phyloP scores from a whole-genome alignment of 1,140 invertebrate genomes.

The Lordiphosa clarofinis region DNA sequence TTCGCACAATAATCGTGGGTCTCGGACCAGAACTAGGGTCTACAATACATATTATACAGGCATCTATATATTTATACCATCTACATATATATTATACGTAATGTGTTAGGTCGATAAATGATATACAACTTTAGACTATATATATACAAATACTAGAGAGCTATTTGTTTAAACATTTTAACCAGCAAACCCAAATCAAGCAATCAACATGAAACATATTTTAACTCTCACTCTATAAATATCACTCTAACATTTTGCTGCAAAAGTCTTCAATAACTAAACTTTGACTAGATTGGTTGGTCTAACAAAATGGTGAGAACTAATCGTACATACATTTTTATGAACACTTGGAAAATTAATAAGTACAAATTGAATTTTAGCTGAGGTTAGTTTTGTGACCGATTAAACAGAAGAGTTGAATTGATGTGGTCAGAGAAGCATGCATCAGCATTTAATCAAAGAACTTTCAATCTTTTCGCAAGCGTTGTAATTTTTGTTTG shows the following conservation, averaged over 20 bases:
- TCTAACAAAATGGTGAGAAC: constrained; percentile 20
- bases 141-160: constrained; percentile 36
- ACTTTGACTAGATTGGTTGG: constrained; percentile 33
- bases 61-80: constrained; percentile 71
- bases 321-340: constrained; percentile 1
- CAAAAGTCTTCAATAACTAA: constrained; percentile 15
- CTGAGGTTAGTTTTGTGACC: too few relatives aligned
- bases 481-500: too few relatives aligned
- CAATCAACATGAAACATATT: constrained; percentile 55
- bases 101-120: constrained; percentile 57
- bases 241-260: constrained; percentile 11
- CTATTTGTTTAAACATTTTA: constrained; percentile 49
- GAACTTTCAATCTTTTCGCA: too few relatives aligned
- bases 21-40: constrained; percentile 25
- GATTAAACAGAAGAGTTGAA: too few relatives aligned
- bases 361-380: too few relatives aligned
- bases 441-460: too few relatives aligned
- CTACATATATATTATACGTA: constrained; percentile 22
- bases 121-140: constrained; percentile 51
- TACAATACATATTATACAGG: constrained; percentile 49
- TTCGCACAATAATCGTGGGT: constrained; percentile 47
- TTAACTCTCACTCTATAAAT: constrained; percentile 32
- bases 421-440: too few relatives aligned
- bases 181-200: constrained; percentile 17
- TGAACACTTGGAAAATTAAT: too few relatives aligned